Evolutionary conservation across 92 coral and sea anemone species (phyloP).

Genomic region (Bergia puertoricense): DNA sequence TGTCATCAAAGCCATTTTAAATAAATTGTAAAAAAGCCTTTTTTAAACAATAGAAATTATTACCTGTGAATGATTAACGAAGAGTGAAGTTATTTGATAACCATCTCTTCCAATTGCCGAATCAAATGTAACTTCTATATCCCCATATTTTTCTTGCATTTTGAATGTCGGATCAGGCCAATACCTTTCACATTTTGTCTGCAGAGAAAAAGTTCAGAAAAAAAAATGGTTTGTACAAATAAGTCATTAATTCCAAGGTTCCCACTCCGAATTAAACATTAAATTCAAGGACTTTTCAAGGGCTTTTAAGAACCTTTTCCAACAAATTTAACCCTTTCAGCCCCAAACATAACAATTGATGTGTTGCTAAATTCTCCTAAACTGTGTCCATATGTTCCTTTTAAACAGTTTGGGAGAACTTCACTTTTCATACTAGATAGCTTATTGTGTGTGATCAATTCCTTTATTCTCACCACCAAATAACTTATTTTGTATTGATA

Average conservation of each 20-base stretch:
- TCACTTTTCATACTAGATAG: no score
- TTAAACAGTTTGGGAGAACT: no score
- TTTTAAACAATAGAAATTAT: not conserved
- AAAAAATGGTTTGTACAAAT: not conserved
- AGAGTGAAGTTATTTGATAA: conserved; percentile 86
- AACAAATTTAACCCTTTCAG: no score
- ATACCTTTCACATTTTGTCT: conserved; percentile 92
- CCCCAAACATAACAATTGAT: no score
- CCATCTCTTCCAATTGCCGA: conserved; percentile 95
- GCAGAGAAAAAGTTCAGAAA: not conserved
- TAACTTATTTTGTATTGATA: no score
- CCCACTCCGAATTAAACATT: not conserved
- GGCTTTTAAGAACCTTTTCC: no score
- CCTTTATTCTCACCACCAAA: no score
- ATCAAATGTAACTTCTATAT: conserved; percentile 89
- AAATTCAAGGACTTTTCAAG: not conserved
- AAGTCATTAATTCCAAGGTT: not conserved
- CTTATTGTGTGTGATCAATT: no score
- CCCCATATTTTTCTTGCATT: conserved; percentile 95
- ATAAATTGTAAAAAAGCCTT: no score
- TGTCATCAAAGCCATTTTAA: no score
- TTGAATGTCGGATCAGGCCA: conserved; percentile 93
- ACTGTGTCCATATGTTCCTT: no score
- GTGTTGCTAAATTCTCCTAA: no score
- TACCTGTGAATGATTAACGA: conserved; percentile 88